These are phyloP conservation scores for Pristionchus fissidentatus DNA, from an alignment of 2,888 invertebrate species.

Conservation along the genomic window DNA sequence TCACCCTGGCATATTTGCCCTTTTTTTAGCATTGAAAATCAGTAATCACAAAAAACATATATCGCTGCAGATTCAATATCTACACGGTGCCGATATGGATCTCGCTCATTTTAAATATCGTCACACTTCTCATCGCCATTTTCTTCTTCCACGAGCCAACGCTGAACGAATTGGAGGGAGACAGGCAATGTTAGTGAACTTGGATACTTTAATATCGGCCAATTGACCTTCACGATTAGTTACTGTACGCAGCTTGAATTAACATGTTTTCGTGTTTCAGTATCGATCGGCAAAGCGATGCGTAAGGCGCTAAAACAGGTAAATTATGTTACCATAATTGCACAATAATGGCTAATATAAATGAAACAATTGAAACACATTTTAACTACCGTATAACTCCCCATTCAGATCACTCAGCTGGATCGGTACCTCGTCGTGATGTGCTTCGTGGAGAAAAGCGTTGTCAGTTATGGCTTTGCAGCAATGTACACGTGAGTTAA, in stretches of 20 bases:
- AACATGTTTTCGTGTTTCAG: background rate
- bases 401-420: conserved; percentile 5
- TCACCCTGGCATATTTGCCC: no score
- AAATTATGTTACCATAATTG: background rate
- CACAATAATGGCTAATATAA: background rate
- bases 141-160: background rate
- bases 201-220: background rate
- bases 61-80: conserved; percentile 27
- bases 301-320: conserved; percentile 10
- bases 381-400: background rate
- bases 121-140: background rate
- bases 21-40: background rate
- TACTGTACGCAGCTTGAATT: no score
- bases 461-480: conserved; percentile 17
- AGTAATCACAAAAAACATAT: background rate
- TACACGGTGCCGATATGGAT: conserved; percentile 43
- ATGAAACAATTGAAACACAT: no score
- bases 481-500: conserved; percentile 38
- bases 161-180: background rate
- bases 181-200: background rate
- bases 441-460: conserved; percentile 38
- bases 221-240: background rate
- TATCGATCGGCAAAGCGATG: conserved; percentile 8
- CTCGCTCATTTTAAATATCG: conserved; percentile 6
- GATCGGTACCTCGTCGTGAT: background rate